Conservation (phyloP, 2,797 vertebrate species). For the Crenichthys baileyi region DNA sequence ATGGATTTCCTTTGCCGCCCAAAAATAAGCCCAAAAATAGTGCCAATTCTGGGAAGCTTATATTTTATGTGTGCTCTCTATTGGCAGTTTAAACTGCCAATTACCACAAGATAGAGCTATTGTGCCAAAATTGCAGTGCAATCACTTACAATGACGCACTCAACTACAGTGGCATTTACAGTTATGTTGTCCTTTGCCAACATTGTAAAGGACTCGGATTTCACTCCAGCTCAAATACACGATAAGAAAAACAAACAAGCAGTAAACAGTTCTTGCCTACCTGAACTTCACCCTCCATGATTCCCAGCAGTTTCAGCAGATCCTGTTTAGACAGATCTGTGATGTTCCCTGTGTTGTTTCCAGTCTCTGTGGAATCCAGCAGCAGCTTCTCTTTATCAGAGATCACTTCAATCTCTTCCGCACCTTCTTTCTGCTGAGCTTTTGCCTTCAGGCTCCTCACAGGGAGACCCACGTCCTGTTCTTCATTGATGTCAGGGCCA, state of each 20-base stretch:
- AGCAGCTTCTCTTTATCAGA: slow-evolving; percentile 85
- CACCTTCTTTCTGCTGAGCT: slow-evolving; percentile 83
- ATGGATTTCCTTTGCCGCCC: background rate
- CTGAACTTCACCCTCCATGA: slow-evolving; percentile 99
- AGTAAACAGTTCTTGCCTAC: slow-evolving; percentile 67
- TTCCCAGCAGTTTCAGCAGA: slow-evolving; percentile 90
- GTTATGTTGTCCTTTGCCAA: background rate
- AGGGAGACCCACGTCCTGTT: slow-evolving; percentile 83
- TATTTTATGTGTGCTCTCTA: background rate
- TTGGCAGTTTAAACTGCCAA: slow-evolving; percentile 21
- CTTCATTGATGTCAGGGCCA: slow-evolving; percentile 78
- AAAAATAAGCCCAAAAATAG: background rate
- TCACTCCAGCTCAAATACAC: slow-evolving; percentile 1
- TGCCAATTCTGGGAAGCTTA: background rate
- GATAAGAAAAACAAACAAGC: background rate
- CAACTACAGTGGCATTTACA: background rate
- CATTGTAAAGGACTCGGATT: background rate
- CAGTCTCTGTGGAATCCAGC: slow-evolving; percentile 77
- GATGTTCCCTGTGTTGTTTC: slow-evolving; percentile 76
- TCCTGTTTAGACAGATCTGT: slow-evolving; percentile 91
- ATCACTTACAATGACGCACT: background rate
- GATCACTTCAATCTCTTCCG: slow-evolving; percentile 76
- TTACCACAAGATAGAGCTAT: slow-evolving; percentile 72
- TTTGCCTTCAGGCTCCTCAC: slow-evolving; percentile 88
- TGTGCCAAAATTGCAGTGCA: slow-evolving; percentile 35